These are phyloP conservation scores for Cydia splendana DNA, from an alignment of 1,140 invertebrate genomes.

Conservation along the genomic window DNA sequence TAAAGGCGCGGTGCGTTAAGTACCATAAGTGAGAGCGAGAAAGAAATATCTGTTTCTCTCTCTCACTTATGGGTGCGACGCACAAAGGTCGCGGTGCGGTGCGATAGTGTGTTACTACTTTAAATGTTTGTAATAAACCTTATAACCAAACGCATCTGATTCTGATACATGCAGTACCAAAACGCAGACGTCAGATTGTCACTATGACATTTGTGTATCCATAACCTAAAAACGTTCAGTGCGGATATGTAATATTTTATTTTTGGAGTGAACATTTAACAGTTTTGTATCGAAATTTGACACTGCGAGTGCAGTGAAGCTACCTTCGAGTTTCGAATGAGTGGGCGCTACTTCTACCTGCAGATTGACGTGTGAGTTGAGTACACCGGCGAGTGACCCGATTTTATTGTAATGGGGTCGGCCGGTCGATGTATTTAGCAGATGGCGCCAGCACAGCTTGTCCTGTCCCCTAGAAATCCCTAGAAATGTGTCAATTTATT, in stretches of 20 bases:
- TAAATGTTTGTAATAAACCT: background rate
- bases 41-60: no score
- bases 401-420: background rate
- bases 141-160: background rate
- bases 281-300: background rate
- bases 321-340: conserved; percentile 32
- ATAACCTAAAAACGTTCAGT: conserved; percentile 11
- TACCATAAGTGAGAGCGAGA: no score
- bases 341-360: conserved; percentile 35
- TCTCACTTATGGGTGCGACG: no score
- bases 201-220: conserved; percentile 1
- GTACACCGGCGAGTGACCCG: background rate
- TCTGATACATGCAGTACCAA: background rate
- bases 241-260: background rate
- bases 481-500: no score
- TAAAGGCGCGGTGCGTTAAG: no score
- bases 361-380: conserved; percentile 39
- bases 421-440: no score
- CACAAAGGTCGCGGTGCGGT: no score
- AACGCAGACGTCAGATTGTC: background rate
- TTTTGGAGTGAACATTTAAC: conserved; percentile 2
- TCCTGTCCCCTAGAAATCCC: no score
- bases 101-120: no score
- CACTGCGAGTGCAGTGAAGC: background rate
- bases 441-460: no score